Evolutionary conservation across 2,797 vertebrate species (phyloP).

Genomic region (Sparus aurata): DNA sequence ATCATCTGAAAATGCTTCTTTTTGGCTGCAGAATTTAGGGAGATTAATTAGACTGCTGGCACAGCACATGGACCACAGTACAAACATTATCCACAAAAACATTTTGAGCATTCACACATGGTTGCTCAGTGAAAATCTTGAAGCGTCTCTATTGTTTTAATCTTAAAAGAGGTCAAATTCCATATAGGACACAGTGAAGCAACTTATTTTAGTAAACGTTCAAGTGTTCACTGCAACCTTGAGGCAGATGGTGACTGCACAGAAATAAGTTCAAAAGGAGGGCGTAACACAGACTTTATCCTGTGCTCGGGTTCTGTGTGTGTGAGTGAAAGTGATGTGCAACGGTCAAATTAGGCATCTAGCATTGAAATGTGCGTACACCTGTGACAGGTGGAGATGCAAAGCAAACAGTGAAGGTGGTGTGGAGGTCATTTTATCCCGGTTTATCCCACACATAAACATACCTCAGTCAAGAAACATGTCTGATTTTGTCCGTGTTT

Average conservation of each 20-base stretch:
- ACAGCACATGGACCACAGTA: not conserved
- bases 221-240: not conserved
- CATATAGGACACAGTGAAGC: constrained; percentile 8
- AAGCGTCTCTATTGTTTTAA: not conserved
- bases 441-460: not conserved
- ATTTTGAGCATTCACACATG: not conserved
- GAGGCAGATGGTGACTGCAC: not conserved
- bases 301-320: not conserved
- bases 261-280: not conserved
- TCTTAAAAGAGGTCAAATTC: constrained; percentile 8
- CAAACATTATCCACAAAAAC: not conserved
- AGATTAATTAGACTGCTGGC: not conserved
- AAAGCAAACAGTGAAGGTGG: not conserved
- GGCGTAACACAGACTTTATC: not conserved
- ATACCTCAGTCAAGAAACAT: not conserved
- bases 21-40: constrained; percentile 85
- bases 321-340: not conserved
- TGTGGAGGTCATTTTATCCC: not conserved
- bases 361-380: not conserved
- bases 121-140: not conserved
- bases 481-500: not conserved
- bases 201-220: constrained; percentile 21
- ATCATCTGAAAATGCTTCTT: constrained; percentile 97
- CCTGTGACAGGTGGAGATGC: constrained; percentile 5
- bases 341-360: not conserved